Base-by-base conservation (phyloP, 2,797 vertebrate genomes). In the Rhinoraja longicauda region DNA sequence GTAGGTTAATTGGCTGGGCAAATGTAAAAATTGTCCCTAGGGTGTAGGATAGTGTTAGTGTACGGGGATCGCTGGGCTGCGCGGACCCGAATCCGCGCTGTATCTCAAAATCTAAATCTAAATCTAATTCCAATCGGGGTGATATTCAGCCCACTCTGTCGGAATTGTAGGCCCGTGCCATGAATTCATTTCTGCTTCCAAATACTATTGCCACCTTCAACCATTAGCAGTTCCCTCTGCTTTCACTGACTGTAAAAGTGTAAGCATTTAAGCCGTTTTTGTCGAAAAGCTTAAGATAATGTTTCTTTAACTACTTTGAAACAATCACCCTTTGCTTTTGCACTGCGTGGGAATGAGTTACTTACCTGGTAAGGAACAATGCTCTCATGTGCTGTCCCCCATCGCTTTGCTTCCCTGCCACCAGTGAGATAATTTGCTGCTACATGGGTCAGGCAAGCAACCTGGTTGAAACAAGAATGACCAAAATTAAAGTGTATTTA, bases 331-430 rank as follows among this genome's bases (percentile, higher is more conserved):
- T 53, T 53, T 45, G 26, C 15, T 92, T 45, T 13, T 5, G 1
- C 29, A 13, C 21, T 73, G 24, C 24, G 90, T 8, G 72, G 24
- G 45, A 53, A 73, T 70, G 53, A 93, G 73, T 93, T 67, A 62
- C 95, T 95, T 96, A 99, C 98, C 97, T 99, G 98, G 94, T 99
- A 99, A 0, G 99, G 99, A 88, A 99, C 98, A 93, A 99, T 98
- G 95, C 97, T 99, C 93, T 97, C 97, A 32, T 99, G 99, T 93
- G 98, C 99, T 19, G 98, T 98, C 75, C 98, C 98, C 98, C 98
- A 99, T 67, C 98, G 97, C 92, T 95, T 95, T 3, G 97, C 97
- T 96, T 99, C 98, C 93, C 96, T 95, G 94, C 97, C 96, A 17
- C 95, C 95, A 19, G 97, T 99, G 93, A 99, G 97, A 93, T 97